Evolutionary conservation across 2,113 vertebrate species (phyloP), one percentile per base, ranked within the genome.

Genomic region (Sinocyclocheilus rhinocerous): DNA sequence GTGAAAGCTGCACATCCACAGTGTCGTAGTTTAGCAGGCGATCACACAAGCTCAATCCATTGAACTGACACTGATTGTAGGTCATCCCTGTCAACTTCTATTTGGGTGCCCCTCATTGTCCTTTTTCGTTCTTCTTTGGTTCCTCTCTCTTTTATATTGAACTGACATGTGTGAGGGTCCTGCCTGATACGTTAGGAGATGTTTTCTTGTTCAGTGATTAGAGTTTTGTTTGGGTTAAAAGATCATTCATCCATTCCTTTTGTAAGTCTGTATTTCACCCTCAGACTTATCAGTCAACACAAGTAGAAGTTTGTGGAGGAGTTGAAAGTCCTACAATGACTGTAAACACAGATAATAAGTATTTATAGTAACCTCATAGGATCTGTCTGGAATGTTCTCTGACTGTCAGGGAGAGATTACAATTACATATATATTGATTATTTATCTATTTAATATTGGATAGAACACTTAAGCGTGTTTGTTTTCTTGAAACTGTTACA

Each of bases 131-230:
- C 77, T 73, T 63, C 9, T 6, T 76, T 11, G 26, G 18, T 75
- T 57, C 18, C n/a, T 39, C 22, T 61, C 75, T 29, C 48, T 69
- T 45, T 52, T 45, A 26, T 65, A 50, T 69, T 75, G 65, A 75
- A 29, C 65, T 61, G 63, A 77, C 29, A 48, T 22, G 39, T 78
- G 29, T 29, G 22, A n/a, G 61, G 20, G 52, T 55, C 76, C 33
- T 75, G 76, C 33, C 57, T 50, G 36, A 65, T 83, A 67, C 18
- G 13, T 55, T 57, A 76, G n/a, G 59, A 65, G 61, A 33, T 39
- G 13, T 77, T 85, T 85, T 85, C 78, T 67, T 24, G 67, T 24
- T 83, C 22, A 76, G 22, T 55, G 57, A 8, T 82, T 55, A n/a
- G 55, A 65, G 59, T 76, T 76, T 16, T 72, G 39, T 70, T 55